Evolutionary conservation across 2,888 invertebrate species (phyloP).

Genomic region (Alloscopus bannaensis): DNA sequence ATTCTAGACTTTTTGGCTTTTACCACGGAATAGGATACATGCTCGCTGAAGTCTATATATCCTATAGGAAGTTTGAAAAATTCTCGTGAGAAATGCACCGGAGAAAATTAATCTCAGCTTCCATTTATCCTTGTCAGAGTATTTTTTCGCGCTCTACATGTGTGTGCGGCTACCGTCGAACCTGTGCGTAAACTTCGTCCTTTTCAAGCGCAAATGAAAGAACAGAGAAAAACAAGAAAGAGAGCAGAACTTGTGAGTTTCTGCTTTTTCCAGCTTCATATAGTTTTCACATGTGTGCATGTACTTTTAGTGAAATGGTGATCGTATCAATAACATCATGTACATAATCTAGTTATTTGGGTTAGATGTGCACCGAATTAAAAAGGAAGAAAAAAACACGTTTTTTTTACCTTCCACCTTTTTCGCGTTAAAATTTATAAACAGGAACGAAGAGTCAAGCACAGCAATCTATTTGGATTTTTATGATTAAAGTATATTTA

Average conservation of each 20-base stretch:
- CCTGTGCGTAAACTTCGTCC: not conserved
- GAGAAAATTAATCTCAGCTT: constrained; percentile 74
- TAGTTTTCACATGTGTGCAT: constrained; percentile 3
- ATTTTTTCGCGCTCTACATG: constrained; percentile 25
- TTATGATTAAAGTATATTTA: too few relatives aligned
- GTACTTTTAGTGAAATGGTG: not conserved
- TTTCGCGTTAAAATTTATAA: too few relatives aligned
- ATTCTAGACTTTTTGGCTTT: too few relatives aligned
- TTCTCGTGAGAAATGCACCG: constrained; percentile 73
- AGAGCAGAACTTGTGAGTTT: not conserved
- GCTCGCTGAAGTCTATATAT: too few relatives aligned
- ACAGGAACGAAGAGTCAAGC: too few relatives aligned
- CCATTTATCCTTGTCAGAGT: constrained; percentile 73
- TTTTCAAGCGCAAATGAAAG: too few relatives aligned
- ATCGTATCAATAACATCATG: constrained; percentile 11
- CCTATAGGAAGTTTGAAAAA: constrained; percentile 53
- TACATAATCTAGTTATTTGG: constrained; percentile 19
- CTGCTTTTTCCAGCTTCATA: constrained; percentile 1
- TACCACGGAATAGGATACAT: too few relatives aligned
- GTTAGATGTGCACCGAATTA: constrained; percentile 10
- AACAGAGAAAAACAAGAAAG: not conserved
- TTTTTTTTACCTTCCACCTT: too few relatives aligned
- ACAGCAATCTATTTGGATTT: too few relatives aligned
- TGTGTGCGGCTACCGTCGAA: not conserved
- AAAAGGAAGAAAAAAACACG: too few relatives aligned